Evolutionary conservation across 2,113 vertebrate genomes (phyloP).

Genomic region (Planiliza haematocheilus): DNA sequence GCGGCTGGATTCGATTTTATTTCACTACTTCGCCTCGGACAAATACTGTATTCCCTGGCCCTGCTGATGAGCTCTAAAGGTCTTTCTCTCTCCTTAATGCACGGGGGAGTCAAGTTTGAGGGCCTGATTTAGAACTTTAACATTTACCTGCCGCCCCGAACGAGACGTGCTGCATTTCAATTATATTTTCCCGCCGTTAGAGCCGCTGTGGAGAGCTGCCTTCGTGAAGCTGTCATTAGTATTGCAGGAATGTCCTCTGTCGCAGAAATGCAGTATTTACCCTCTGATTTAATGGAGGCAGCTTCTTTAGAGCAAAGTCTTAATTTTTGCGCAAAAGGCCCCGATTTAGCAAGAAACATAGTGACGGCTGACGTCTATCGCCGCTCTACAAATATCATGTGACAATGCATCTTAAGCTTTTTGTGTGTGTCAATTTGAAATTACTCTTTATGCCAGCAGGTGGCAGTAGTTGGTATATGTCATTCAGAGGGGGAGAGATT

Average conservation of each 20-base stretch:
- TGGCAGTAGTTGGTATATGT: too few relatives aligned
- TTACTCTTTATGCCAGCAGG: too few relatives aligned
- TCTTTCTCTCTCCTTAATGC: slow-evolving; percentile 7
- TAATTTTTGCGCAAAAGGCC: not conserved
- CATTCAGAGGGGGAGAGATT: too few relatives aligned
- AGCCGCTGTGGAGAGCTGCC: not conserved
- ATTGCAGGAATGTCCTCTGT: not conserved
- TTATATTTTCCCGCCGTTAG: not conserved
- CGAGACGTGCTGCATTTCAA: slow-evolving; percentile 24
- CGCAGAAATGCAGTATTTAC: not conserved
- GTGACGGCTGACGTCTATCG: too few relatives aligned
- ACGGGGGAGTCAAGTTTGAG: slow-evolving; percentile 2
- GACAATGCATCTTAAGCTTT: too few relatives aligned
- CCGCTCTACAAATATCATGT: too few relatives aligned
- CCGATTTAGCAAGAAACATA: too few relatives aligned
- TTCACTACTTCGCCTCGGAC: not conserved
- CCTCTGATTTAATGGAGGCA: not conserved
- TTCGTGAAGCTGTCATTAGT: slow-evolving; percentile 20
- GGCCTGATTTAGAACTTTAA: slow-evolving; percentile 40
- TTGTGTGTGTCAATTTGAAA: too few relatives aligned
- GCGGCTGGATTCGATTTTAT: not conserved
- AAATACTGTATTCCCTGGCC: not conserved
- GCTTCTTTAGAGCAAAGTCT: not conserved
- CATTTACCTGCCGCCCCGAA: slow-evolving; percentile 29
- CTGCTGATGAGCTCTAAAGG: slow-evolving; percentile 15